Conservation (phyloP, 2,888 invertebrate genomes). For the Calameuta idolon region DNA sequence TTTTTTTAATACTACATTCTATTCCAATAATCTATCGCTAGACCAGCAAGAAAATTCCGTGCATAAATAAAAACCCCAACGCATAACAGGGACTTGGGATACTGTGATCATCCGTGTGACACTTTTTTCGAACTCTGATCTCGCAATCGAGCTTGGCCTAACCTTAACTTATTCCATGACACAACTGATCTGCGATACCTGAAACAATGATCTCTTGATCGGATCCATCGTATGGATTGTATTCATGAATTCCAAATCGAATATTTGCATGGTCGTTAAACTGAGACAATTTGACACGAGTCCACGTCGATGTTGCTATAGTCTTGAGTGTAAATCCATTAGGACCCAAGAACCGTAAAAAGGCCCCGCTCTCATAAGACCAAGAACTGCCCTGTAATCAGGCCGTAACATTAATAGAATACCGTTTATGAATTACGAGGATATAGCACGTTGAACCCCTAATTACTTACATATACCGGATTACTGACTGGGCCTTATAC, state of each 20-base stretch:
- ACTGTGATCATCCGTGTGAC: not conserved
- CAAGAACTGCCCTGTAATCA: not conserved
- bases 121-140: not conserved
- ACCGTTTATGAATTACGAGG: conserved; percentile 53
- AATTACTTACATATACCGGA: conserved; percentile 52
- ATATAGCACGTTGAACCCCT: conserved; percentile 38
- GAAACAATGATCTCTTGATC: not conserved
- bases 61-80: conserved; percentile 37
- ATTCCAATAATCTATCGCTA: conserved; percentile 15
- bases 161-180: not conserved
- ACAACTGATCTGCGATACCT: not conserved
- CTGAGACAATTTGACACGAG: not conserved
- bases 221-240: not conserved
- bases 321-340: not conserved
- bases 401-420: conserved; percentile 52
- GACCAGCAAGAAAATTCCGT: conserved; percentile 33
- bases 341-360: not conserved
- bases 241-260: not conserved
- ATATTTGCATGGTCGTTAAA: not conserved
- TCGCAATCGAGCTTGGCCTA: not conserved
- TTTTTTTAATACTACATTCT: conserved; percentile 11
- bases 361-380: not conserved
- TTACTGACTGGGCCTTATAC: conserved; percentile 3
- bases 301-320: not conserved
- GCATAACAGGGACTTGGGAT: not conserved